Evolutionary conservation across 1,140 invertebrate genomes (phyloP).

Genomic region (Ylistrum balloti): DNA sequence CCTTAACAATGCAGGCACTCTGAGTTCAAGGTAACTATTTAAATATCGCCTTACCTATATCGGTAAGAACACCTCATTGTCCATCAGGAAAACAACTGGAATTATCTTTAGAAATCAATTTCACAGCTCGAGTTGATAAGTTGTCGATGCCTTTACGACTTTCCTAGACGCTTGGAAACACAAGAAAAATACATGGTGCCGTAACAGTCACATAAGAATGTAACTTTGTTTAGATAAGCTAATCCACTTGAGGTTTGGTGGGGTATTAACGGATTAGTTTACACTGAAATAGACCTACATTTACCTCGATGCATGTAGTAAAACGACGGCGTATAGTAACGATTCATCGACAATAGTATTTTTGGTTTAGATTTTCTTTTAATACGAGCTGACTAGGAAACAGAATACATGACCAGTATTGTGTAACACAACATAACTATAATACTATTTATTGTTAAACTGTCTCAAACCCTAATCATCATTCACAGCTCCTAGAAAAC

Average conservation of each 20-base stretch:
- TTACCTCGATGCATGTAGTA: background rate
- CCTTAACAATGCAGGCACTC: background rate
- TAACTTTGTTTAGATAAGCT: slow-evolving; percentile 20
- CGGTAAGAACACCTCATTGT: background rate
- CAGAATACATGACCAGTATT: too few relatives aligned
- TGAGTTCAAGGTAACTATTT: background rate
- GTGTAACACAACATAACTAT: too few relatives aligned
- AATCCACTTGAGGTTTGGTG: slow-evolving; percentile 2
- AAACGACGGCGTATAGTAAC: background rate
- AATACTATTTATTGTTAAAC: too few relatives aligned
- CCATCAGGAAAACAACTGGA: background rate
- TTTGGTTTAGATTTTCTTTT: too few relatives aligned
- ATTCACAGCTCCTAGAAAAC: too few relatives aligned
- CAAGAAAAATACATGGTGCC: background rate
- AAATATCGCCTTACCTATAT: background rate
- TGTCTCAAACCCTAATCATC: too few relatives aligned
- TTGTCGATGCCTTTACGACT: background rate
- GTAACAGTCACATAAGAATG: background rate
- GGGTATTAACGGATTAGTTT: background rate
- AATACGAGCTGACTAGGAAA: too few relatives aligned
- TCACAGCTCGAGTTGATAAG: background rate
- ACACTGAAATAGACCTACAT: background rate
- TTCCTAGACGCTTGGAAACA: background rate
- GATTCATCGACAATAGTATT: too few relatives aligned
- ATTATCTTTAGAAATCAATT: slow-evolving; percentile 17